Evolutionary conservation across 2,888 invertebrate species (phyloP).

Genomic region (Dicyrtomina minuta): DNA sequence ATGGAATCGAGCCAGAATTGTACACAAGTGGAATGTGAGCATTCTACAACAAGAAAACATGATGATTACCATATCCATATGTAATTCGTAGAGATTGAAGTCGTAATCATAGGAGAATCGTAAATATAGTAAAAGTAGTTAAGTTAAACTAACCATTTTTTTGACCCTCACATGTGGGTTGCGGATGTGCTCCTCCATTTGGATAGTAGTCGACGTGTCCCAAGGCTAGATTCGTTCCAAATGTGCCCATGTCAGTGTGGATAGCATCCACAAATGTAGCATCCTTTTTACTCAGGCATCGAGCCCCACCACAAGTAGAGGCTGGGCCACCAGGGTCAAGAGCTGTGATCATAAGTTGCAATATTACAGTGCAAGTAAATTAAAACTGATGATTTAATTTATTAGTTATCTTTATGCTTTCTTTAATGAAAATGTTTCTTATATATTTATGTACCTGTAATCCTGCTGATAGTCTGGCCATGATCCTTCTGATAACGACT

Average conservation of each 20-base stretch:
- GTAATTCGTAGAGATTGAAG: no score
- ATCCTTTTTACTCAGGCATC: not conserved
- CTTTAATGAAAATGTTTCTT: not conserved
- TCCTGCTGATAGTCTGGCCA: conserved; percentile 20
- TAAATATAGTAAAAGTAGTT: no score
- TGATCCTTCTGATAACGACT: conserved; percentile 15
- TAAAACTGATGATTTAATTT: no score
- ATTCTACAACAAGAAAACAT: no score
- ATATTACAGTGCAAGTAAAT: no score
- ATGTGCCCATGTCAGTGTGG: conserved; percentile 26
- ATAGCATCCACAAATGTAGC: conserved; percentile 17
- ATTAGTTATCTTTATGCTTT: no score
- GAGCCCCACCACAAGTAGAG: no score
- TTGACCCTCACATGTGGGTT: conserved; percentile 30
- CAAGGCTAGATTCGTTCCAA: conserved; percentile 17
- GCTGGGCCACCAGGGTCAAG: conserved; percentile 13
- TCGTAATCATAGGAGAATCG: no score
- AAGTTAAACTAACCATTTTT: conserved; percentile 4
- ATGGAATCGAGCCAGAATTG: no score
- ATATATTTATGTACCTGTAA: conserved; percentile 25
- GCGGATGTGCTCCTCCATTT: conserved; percentile 30
- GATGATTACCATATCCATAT: no score
- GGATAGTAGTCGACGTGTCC: conserved; percentile 22
- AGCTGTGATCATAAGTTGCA: not conserved
- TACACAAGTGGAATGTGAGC: no score